Percentiles rank a stretch among this genome's conserved stretches.
phyloP scores from a whole-genome alignment of 2,888 invertebrate species.

The Linyphia triangularis region DNA sequence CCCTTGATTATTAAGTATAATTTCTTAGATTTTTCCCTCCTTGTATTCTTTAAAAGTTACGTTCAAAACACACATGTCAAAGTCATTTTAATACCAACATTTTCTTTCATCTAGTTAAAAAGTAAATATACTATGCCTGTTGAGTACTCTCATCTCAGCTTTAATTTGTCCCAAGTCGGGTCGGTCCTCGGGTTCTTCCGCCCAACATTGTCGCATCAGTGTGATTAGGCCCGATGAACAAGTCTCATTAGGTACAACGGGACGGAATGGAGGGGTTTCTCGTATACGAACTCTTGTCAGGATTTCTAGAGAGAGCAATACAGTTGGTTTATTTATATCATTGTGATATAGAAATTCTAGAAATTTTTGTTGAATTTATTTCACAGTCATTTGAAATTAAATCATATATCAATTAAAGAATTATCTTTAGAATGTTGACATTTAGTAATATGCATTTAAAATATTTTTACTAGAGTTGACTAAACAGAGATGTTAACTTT shows the following conservation, averaged over 20 bases:
- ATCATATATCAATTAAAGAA: background rate
- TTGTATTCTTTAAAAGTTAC: no score
- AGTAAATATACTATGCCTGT: constrained; percentile 92
- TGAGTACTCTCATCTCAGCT: constrained; percentile 92
- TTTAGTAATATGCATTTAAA: background rate
- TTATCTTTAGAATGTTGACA: background rate
- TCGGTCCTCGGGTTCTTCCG: constrained; percentile 92
- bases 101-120: no score
- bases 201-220: constrained; percentile 95
- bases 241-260: constrained; percentile 79
- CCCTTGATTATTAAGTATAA: no score
- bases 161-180: constrained; percentile 95
- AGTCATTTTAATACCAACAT: no score
- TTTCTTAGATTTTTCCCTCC: no score
- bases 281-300: background rate
- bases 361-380: background rate
- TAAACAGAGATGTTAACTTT: no score
- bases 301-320: constrained; percentile 44
- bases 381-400: background rate
- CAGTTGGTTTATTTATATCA: no score
- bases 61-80: no score
- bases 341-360: background rate
- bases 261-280: constrained; percentile 80
- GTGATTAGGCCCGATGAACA: constrained; percentile 82
- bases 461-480: background rate